These are phyloP conservation scores for Pegea sp. DNA, from an alignment of 23 tunicate genomes.

Conservation along the genomic window DNA sequence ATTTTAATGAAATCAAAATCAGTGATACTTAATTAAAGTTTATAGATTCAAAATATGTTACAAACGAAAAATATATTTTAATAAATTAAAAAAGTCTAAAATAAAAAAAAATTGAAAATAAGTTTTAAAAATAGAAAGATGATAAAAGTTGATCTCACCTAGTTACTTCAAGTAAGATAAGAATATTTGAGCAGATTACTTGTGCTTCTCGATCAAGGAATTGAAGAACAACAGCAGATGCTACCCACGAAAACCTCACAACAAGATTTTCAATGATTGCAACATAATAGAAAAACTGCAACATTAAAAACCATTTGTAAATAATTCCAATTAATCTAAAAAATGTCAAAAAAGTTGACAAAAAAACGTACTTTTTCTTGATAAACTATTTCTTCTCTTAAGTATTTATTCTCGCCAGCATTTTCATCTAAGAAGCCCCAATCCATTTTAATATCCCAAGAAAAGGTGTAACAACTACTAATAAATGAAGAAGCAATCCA, in stretches of 20 bases:
- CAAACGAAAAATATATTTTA: too few species aligned
- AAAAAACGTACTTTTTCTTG: slow-evolving; percentile 26
- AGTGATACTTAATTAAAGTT: too few species aligned
- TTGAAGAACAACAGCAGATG: slow-evolving; percentile 17
- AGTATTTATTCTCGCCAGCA: slow-evolving; percentile 74
- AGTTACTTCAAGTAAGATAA: slow-evolving; percentile 39
- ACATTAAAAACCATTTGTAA: too few species aligned
- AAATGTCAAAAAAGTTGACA: background rate
- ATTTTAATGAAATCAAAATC: too few species aligned
- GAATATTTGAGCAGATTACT: slow-evolving; percentile 5
- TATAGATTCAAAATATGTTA: too few species aligned
- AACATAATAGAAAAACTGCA: slow-evolving; percentile 42
- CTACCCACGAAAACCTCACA: slow-evolving; percentile 72
- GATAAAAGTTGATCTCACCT: too few species aligned
- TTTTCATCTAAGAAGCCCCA: slow-evolving; percentile 92
- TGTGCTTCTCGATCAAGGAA: too few species aligned
- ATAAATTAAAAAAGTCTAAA: too few species aligned
- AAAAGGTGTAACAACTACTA: slow-evolving; percentile 70
- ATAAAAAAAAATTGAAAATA: too few species aligned
- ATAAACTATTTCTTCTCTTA: slow-evolving; percentile 82
- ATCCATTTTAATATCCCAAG: slow-evolving; percentile 99
- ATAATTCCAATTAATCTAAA: too few species aligned
- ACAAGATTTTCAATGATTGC: slow-evolving; percentile 47
- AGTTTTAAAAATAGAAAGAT: too few species aligned
- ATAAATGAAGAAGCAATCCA: slow-evolving; percentile 59